These are phyloP conservation scores for Coptotermes formosanus DNA, from an alignment of 1,140 invertebrate species.

Conservation along the genomic window DNA sequence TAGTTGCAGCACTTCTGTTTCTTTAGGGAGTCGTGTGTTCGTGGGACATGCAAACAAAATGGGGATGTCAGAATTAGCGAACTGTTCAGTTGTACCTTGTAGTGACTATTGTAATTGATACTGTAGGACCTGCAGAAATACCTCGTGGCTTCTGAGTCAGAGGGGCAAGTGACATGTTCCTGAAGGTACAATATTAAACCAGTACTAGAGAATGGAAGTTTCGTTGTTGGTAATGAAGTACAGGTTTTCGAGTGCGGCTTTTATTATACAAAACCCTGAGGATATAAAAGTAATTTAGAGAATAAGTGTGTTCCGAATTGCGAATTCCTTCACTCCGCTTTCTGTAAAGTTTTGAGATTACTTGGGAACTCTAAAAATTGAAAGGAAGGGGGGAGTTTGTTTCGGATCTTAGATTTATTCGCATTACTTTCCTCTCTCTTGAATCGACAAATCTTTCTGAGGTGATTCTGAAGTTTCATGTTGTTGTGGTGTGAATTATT, in stretches of 20 bases:
- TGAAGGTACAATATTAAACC: not conserved
- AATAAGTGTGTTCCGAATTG: not conserved
- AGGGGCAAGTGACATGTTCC: not conserved
- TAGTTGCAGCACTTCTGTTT: too few relatives aligned
- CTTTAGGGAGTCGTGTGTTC: too few relatives aligned
- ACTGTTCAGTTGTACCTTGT: too few relatives aligned
- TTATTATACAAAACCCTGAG: not conserved
- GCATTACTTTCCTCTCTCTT: not conserved
- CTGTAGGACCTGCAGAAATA: too few relatives aligned
- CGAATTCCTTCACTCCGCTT: not conserved
- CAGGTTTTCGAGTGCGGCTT: not conserved
- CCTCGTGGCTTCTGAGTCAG: too few relatives aligned
- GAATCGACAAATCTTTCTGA: not conserved
- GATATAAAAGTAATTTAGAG: not conserved
- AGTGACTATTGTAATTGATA: too few relatives aligned
- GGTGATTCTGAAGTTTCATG: not conserved
- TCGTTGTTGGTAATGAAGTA: not conserved
- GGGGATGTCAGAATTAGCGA: too few relatives aligned
- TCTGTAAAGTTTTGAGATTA: not conserved
- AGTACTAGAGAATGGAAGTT: not conserved
- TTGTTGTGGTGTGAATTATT: not conserved
- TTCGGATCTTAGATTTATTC: not conserved
- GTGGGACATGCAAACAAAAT: too few relatives aligned
- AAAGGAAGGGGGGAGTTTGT: not conserved
- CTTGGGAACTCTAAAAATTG: constrained; percentile 1